Conservation (phyloP, 2,113 vertebrate species). For the Cyprinodon brontotheroides region DNA sequence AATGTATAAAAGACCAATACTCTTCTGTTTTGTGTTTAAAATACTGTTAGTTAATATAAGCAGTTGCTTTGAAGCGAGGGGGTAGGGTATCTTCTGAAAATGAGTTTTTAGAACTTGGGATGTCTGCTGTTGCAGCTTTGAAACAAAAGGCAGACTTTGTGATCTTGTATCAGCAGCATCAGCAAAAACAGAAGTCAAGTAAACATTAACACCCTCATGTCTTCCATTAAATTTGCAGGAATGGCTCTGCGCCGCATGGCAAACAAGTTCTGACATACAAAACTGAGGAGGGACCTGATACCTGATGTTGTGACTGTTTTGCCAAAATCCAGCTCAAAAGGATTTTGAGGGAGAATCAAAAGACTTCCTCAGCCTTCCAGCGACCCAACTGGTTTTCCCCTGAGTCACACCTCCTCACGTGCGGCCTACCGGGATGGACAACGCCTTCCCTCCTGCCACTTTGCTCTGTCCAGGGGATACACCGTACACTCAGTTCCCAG, state of each 20-base stretch:
- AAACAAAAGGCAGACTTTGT: too few relatives aligned
- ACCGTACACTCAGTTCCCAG: slow-evolving; percentile 55
- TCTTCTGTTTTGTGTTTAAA: too few relatives aligned
- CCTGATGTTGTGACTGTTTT: slow-evolving; percentile 10
- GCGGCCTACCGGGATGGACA: slow-evolving; percentile 23
- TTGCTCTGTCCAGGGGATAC: not conserved
- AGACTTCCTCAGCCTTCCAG: not conserved
- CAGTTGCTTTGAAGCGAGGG: too few relatives aligned
- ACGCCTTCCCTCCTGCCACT: not conserved
- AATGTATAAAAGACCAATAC: too few relatives aligned
- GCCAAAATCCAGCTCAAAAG: slow-evolving; percentile 17
- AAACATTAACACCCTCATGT: not conserved
- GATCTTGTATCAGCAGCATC: too few relatives aligned
- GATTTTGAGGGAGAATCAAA: slow-evolving; percentile 37
- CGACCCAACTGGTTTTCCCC: not conserved
- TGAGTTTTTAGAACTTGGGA: too few relatives aligned
- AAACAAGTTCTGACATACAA: not conserved
- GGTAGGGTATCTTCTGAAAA: too few relatives aligned
- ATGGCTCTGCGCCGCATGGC: slow-evolving; percentile 47
- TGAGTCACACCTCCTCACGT: slow-evolving; percentile 49
- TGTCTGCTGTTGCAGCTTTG: too few relatives aligned
- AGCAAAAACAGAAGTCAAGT: too few relatives aligned
- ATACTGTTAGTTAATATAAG: too few relatives aligned
- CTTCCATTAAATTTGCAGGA: slow-evolving; percentile 43
- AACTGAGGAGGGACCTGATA: slow-evolving; percentile 29